phyloP scores from a whole-genome alignment of 2,797 vertebrate species.

The Sebastes itinus region DNA sequence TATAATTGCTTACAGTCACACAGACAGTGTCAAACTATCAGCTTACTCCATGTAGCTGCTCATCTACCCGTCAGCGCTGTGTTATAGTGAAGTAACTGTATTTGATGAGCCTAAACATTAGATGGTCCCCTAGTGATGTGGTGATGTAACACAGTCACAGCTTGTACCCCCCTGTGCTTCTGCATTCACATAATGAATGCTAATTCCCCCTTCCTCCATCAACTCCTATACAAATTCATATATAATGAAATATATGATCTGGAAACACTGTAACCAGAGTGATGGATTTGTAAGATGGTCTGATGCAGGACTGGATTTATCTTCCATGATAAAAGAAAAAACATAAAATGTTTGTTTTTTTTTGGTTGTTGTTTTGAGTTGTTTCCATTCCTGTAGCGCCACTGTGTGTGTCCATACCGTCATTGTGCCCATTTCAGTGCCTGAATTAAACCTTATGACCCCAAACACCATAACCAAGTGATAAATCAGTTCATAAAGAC shows the following conservation, averaged over 20 bases:
- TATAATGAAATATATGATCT: neutral
- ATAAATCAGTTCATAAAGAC: conserved; percentile 70
- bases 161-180: conserved; percentile 9
- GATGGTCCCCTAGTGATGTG: conserved; percentile 55
- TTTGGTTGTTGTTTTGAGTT: conserved; percentile 12
- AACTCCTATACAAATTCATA: conserved; percentile 36
- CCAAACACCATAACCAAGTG: conserved; percentile 53
- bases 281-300: conserved; percentile 36
- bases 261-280: neutral
- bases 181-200: conserved; percentile 41
- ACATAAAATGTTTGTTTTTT: neutral
- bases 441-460: conserved; percentile 46
- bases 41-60: conserved; percentile 36
- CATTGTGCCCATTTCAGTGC: conserved; percentile 59
- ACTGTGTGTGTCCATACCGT: conserved; percentile 17
- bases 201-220: conserved; percentile 36
- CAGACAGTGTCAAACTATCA: conserved; percentile 58
- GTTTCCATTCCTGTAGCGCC: conserved; percentile 18
- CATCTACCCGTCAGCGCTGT: conserved; percentile 17
- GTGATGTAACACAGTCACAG: conserved; percentile 46
- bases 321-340: neutral
- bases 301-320: conserved; percentile 39
- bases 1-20: conserved; percentile 2
- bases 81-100: conserved; percentile 45
- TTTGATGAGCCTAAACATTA: conserved; percentile 37